Evolutionary conservation across 2,888 invertebrate species (phyloP).

Genomic region (Leptopilina syphax): DNA sequence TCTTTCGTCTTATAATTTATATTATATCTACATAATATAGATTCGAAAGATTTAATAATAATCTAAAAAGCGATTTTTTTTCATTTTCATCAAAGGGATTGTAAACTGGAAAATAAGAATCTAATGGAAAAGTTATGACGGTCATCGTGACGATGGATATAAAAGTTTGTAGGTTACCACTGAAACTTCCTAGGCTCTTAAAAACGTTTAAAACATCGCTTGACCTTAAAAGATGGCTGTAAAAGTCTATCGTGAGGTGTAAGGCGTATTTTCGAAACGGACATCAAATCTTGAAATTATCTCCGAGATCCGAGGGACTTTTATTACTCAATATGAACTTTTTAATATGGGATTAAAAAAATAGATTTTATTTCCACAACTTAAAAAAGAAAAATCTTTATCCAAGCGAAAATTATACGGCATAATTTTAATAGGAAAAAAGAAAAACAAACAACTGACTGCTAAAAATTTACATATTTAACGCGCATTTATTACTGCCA

Average conservation of each 20-base stretch:
- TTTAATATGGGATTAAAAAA: background rate
- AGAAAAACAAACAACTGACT: too few relatives aligned
- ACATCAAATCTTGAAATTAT: constrained; percentile 11
- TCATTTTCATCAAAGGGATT: constrained; percentile 37
- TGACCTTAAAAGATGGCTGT: constrained; percentile 10
- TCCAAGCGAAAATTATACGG: too few relatives aligned
- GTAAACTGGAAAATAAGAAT: constrained; percentile 28
- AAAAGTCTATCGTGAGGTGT: background rate
- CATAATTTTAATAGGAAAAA: too few relatives aligned
- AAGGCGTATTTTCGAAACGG: background rate
- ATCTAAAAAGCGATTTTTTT: constrained; percentile 43
- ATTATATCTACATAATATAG: background rate
- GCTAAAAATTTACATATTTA: too few relatives aligned
- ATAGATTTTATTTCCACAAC: background rate
- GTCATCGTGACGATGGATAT: constrained; percentile 50
- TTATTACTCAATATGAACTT: constrained; percentile 1
- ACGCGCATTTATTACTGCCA: too few relatives aligned
- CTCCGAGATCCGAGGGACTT: background rate
- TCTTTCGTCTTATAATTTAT: background rate
- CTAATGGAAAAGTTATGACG: constrained; percentile 56
- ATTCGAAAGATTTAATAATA: background rate
- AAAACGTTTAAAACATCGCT: constrained; percentile 20
- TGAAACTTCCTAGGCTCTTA: constrained; percentile 35
- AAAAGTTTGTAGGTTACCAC: constrained; percentile 49
- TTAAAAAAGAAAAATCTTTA: background rate